phyloP scores from a whole-genome alignment of 2,113 vertebrate genomes.

The Euleptes europaea region DNA sequence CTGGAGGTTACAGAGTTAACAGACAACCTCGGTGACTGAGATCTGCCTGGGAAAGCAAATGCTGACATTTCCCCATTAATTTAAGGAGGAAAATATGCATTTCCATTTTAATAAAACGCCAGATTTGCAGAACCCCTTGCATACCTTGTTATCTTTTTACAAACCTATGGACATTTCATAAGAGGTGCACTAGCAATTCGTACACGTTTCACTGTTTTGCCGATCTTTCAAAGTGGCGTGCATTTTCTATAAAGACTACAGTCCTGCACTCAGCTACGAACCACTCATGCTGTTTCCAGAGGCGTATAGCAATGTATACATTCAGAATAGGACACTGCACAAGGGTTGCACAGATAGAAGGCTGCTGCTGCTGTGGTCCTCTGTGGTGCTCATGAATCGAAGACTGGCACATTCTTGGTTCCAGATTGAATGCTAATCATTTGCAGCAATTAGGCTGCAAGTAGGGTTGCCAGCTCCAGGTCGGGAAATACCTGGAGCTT shows the following conservation, averaged over 20 bases:
- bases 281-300: not conserved
- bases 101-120: not conserved
- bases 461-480: too few species aligned
- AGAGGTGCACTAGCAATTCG: not conserved
- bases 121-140: not conserved
- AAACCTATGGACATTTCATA: not conserved
- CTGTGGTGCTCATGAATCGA: not conserved
- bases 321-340: too few species aligned
- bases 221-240: not conserved
- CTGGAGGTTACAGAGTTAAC: not conserved
- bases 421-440: not conserved
- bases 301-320: too few species aligned
- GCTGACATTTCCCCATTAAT: not conserved
- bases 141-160: not conserved
- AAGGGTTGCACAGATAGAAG: not conserved
- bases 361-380: not conserved
- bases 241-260: not conserved
- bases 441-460: not conserved
- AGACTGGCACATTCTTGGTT: not conserved
- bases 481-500: too few species aligned
- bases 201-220: not conserved
- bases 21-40: not conserved
- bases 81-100: not conserved
- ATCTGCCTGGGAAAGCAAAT: not conserved
- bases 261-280: not conserved